These are phyloP conservation scores for Cebus imitator DNA, from an alignment of 2,113 vertebrate species.

Conservation along the genomic window DNA sequence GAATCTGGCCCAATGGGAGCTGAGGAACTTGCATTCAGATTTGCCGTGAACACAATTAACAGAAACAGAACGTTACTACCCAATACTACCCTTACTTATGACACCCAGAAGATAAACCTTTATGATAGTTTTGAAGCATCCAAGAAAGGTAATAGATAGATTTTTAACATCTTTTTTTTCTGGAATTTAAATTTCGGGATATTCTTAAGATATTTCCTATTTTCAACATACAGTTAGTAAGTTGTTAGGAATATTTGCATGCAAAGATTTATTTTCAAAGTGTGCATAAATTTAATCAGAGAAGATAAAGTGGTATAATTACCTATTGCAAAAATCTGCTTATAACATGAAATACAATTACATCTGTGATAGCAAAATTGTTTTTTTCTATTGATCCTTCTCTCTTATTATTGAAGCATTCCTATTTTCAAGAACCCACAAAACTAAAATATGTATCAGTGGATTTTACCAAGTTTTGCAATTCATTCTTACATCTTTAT, in stretches of 20 bases:
- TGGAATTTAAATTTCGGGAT: background rate
- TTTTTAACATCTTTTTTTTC: background rate
- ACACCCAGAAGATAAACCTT: slow-evolving; percentile 99
- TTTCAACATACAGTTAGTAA: background rate
- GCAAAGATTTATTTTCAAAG: background rate
- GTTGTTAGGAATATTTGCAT: background rate
- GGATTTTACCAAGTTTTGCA: background rate
- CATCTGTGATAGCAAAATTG: background rate
- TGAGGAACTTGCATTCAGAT: slow-evolving; percentile 98
- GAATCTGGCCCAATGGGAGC: slow-evolving; percentile 97
- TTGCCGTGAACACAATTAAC: slow-evolving; percentile 99
- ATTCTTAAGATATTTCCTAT: background rate
- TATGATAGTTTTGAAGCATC: slow-evolving; percentile 99
- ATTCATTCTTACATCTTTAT: background rate
- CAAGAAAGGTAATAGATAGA: slow-evolving; percentile 92
- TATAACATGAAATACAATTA: background rate
- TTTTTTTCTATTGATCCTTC: background rate
- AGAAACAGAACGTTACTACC: slow-evolving; percentile 98
- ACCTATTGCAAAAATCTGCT: background rate
- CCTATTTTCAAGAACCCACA: background rate
- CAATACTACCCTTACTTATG: slow-evolving; percentile 98
- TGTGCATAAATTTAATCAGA: background rate
- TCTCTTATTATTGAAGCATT: background rate
- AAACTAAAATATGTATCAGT: background rate
- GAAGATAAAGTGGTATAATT: background rate